Evolutionary conservation across 2,888 invertebrate genomes (phyloP), one percentile per base, ranked within the genome.

Genomic region (Dascillus cervinus): DNA sequence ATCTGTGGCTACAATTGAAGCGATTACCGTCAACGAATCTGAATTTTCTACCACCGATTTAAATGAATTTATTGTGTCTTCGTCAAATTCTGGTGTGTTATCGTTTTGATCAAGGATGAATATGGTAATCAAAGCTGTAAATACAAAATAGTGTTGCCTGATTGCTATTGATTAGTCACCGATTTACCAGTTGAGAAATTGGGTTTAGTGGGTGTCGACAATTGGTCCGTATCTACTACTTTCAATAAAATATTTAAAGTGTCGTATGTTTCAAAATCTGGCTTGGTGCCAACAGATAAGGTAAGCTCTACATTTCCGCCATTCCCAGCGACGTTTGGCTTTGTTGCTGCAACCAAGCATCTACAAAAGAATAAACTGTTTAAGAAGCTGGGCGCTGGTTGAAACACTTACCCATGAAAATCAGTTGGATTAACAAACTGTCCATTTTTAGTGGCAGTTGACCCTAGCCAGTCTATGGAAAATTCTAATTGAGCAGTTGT

Each of bases 101-200:
- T 82, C 80, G 50, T 79, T 79, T 50, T 74, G 64, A 52, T 81
- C 78, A 8, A 65, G 58, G 37, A 82, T 73, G 2, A 67, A 68
- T 11, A 81, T 65, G 1, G 73, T 69, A 39, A 79, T 60, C 3
- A 67, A 66, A 3, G 70, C 79, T 78, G 52, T 22, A 58, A 62
- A n/a, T 17, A 31, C n/a, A 17, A 24, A 27, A 20, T 5, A 8
- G 21, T n/a, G n/a, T n/a, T n/a, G n/a, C n/a, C n/a, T n/a, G n/a
- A n/a, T n/a, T n/a, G n/a, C n/a, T n/a, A n/a, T n/a, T n/a, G n/a
- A n/a, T n/a, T n/a, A n/a, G n/a, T n/a, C n/a, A n/a, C n/a, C n/a
- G n/a, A n/a, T n/a, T n/a, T n/a, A n/a, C n/a, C n/a, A n/a, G n/a
- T n/a, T n/a, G n/a, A n/a, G n/a, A n/a, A n/a, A n/a, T n/a, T n/a